Evolutionary conservation across 2,888 invertebrate genomes (phyloP), one percentile per base, ranked within the genome.

Genomic region (Cataglyphis livida): DNA sequence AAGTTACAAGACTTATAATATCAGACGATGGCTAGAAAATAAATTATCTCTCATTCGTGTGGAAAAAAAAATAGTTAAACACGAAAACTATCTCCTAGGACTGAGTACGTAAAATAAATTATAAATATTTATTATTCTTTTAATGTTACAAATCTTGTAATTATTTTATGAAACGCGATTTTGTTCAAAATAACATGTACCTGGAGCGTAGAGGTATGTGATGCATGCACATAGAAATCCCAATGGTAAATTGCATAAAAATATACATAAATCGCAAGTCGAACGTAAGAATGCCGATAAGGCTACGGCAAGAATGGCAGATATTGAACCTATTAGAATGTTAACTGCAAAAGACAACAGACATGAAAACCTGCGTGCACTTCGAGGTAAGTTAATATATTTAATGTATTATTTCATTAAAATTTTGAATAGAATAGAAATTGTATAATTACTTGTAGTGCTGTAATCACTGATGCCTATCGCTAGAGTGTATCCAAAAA

Each of bases 141-240:
- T 51, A 44, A 25, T 78, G 41, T 21, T 78, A 9, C 18, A 54
- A 32, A 3, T 1, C 2, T 41, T 28, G 41, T 28, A 41, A 15
- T 51, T 2, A 51, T 28, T 59, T 38, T 35, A 21, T 28, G n/a
- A 74, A 73, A 51, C 28, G 28, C 18, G 41, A 2, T 9, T 38
- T 57, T 66, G 38, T 1, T 25, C 5, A 12, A 57, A 7, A 70
- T 21, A 25, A 68, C 21, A 70, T 68, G 28, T 93, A 97, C 97
- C 96, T 93, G 97, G 95, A 61, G 96, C 94, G 41, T 95, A 95
- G 88, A 95, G 96, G 91, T 96, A 96, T 51, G 96, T 89, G 12
- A 96, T 93, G 18, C 96, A 95, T 1, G 96, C 95, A 9, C 96
- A 88, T 66, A 97, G 91, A 90, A 96, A 96, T 3, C 97, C 97